A percentile compares a stretch with the other conserved stretches of the same genome.
These are phyloP conservation scores for Ciconia nigra DNA, from an alignment of 2,797 vertebrate species.

Conservation along the genomic window DNA sequence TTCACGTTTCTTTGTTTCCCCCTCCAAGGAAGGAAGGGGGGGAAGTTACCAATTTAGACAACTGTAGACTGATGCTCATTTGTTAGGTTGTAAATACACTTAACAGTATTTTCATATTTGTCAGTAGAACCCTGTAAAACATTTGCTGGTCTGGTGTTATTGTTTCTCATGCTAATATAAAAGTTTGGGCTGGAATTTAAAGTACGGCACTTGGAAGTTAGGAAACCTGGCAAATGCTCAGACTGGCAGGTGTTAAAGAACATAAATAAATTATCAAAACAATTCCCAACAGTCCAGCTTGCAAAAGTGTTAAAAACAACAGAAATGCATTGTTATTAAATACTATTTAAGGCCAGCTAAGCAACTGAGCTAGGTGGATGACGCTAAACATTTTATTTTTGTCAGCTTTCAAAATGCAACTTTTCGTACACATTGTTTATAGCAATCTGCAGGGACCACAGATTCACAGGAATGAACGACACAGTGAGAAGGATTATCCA, in stretches of 20 bases:
- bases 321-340: neutral
- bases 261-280: neutral
- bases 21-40: neutral
- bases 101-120: neutral
- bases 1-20: neutral
- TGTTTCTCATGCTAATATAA: neutral
- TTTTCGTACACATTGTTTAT: neutral
- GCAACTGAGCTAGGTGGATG: neutral
- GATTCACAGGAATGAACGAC: neutral
- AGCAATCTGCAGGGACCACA: neutral
- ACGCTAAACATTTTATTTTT: neutral
- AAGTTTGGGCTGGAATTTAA: neutral
- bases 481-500: neutral
- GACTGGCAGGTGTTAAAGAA: neutral
- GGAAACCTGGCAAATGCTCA: constrained; percentile 1
- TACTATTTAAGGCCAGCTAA: neutral
- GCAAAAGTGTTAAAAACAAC: neutral
- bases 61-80: neutral
- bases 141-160: neutral
- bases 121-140: neutral
- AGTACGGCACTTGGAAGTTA: neutral
- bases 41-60: neutral
- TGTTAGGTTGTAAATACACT: neutral
- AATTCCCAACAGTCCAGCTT: neutral
- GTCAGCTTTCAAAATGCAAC: neutral